These are phyloP conservation scores for Lithophane semibrunnea DNA, from an alignment of 2,888 invertebrate genomes.

Conservation along the genomic window DNA sequence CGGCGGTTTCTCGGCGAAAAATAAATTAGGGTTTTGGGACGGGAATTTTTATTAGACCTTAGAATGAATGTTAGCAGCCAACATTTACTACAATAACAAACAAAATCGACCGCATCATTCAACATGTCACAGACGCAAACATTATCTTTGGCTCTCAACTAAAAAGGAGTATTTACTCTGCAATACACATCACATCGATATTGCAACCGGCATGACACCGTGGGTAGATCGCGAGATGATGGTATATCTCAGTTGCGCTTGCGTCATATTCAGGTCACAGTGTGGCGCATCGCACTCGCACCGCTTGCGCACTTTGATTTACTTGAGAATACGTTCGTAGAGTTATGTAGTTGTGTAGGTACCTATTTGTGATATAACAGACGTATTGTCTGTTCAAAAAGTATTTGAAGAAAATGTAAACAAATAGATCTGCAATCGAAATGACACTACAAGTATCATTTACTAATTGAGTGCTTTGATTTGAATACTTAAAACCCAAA, in stretches of 20 bases:
- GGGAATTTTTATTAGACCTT: no score
- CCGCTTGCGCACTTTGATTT: slow-evolving; percentile 50
- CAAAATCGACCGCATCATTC: not conserved
- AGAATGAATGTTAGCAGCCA: no score
- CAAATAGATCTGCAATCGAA: not conserved
- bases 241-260: slow-evolving; percentile 34
- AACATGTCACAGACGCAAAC: not conserved
- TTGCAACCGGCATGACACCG: slow-evolving; percentile 48
- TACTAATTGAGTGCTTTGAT: not conserved
- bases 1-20: no score
- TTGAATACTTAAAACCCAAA: not conserved
- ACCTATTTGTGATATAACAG: not conserved
- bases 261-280: slow-evolving; percentile 59
- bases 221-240: slow-evolving; percentile 59
- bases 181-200: slow-evolving; percentile 30
- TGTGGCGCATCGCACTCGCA: slow-evolving; percentile 26
- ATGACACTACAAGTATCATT: no score
- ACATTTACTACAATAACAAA: no score
- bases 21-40: no score
- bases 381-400: not conserved
- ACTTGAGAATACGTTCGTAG: slow-evolving; percentile 43
- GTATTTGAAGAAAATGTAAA: not conserved
- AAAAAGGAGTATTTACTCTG: slow-evolving; percentile 35
- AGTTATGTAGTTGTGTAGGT: slow-evolving; percentile 2
- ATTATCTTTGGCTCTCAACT: slow-evolving; percentile 13